phyloP scores from a whole-genome alignment of 1,140 invertebrate genomes.

The Myzus persicae region DNA sequence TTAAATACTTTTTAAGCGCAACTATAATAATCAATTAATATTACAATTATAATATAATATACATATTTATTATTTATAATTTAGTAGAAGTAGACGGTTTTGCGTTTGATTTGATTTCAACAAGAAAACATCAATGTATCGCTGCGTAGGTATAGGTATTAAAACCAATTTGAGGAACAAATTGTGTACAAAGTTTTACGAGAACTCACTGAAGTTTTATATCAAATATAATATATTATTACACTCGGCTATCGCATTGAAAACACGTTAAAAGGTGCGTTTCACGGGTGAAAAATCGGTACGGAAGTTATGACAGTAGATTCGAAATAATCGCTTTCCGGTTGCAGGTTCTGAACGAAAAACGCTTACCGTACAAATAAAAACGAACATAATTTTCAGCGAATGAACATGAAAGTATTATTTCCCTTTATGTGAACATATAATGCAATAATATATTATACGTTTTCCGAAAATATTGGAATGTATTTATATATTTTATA shows the following conservation, averaged over 20 bases:
- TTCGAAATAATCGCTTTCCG: slow-evolving; percentile 15
- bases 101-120: not conserved
- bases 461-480: not conserved
- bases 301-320: not conserved
- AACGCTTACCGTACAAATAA: not conserved
- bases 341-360: slow-evolving; percentile 8
- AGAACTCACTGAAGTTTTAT: not conserved
- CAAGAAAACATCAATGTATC: not conserved
- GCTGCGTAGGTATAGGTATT: not conserved
- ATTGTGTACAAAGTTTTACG: not conserved
- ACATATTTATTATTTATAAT: too few relatives aligned
- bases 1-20: not conserved
- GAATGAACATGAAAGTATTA: not conserved
- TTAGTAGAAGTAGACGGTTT: not conserved
- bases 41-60: too few relatives aligned
- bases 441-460: not conserved
- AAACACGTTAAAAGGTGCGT: not conserved
- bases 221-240: not conserved
- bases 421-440: not conserved
- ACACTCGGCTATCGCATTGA: not conserved
- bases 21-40: not conserved
- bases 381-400: not conserved
- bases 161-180: not conserved
- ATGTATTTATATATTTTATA: not conserved
- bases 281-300: slow-evolving; percentile 5